phyloP scores from a whole-genome alignment of 2,113 vertebrate species.

The Gnathonemus longibarbis region DNA sequence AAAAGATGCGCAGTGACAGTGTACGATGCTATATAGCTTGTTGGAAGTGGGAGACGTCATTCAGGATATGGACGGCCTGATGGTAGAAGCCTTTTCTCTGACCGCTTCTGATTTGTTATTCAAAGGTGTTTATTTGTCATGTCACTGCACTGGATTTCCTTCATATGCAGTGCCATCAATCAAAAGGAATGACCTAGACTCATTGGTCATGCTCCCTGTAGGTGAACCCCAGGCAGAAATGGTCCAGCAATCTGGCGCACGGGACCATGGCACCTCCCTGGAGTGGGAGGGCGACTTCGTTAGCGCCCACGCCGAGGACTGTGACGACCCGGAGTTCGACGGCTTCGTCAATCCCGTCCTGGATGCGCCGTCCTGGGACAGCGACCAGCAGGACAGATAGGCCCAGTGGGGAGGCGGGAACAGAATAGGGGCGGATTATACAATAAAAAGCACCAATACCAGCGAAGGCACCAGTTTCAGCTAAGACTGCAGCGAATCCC shows the following conservation, averaged over 20 bases:
- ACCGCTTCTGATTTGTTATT: background rate
- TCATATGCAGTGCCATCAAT: background rate
- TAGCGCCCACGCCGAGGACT: conserved; percentile 74
- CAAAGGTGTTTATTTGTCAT: background rate
- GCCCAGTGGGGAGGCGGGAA: conserved; percentile 12
- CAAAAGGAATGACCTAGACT: background rate
- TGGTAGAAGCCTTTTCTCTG: background rate
- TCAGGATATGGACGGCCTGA: background rate
- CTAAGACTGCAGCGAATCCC: background rate
- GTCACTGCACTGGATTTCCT: background rate
- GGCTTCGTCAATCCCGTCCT: conserved; percentile 89
- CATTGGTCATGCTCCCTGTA: background rate
- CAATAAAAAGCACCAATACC: background rate
- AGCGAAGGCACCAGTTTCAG: background rate
- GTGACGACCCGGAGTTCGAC: conserved; percentile 71
- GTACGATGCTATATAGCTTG: background rate
- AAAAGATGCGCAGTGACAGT: background rate
- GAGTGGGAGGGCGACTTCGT: conserved; percentile 99
- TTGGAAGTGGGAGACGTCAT: background rate
- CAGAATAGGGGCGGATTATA: background rate
- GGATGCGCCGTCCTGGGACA: conserved; percentile 64
- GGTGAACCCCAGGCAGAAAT: conserved; percentile 75
- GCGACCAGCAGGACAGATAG: conserved; percentile 70
- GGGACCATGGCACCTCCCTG: conserved; percentile 81
- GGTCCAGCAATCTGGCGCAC: conserved; percentile 20